These are phyloP conservation scores for Siniperca undulata DNA, from an alignment of 2,797 vertebrate genomes.

Conservation along the genomic window DNA sequence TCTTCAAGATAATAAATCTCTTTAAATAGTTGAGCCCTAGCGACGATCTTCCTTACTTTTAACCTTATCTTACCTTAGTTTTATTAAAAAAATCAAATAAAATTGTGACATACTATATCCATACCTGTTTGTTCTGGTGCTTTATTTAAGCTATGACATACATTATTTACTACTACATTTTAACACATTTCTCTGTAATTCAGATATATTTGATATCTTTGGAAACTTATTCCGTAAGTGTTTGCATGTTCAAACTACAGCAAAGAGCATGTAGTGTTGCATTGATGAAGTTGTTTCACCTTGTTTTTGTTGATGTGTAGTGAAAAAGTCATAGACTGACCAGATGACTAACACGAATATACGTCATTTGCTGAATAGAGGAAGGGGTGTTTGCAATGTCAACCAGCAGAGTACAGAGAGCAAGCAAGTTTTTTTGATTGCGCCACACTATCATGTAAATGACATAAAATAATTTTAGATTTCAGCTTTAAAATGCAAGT, in stretches of 20 bases:
- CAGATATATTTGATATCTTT: background rate
- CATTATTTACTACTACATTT: background rate
- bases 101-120: background rate
- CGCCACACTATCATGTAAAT: background rate
- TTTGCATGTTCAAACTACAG: conserved; percentile 4
- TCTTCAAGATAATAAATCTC: background rate
- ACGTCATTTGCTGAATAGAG: conserved; percentile 24
- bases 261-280: background rate
- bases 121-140: background rate
- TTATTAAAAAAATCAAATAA: background rate
- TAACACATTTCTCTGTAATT: background rate
- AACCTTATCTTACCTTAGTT: background rate
- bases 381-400: conserved; percentile 24
- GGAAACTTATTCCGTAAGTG: background rate
- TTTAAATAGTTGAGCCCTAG: background rate
- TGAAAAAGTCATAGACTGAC: conserved; percentile 1
- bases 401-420: background rate
- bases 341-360: background rate
- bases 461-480: background rate
- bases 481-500: background rate
- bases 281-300: background rate
- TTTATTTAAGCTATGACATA: background rate
- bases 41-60: background rate
- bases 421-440: background rate
- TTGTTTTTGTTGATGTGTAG: background rate